phyloP scores from a whole-genome alignment of 92 coral and sea anemone genomes.

The Montipora capitata region DNA sequence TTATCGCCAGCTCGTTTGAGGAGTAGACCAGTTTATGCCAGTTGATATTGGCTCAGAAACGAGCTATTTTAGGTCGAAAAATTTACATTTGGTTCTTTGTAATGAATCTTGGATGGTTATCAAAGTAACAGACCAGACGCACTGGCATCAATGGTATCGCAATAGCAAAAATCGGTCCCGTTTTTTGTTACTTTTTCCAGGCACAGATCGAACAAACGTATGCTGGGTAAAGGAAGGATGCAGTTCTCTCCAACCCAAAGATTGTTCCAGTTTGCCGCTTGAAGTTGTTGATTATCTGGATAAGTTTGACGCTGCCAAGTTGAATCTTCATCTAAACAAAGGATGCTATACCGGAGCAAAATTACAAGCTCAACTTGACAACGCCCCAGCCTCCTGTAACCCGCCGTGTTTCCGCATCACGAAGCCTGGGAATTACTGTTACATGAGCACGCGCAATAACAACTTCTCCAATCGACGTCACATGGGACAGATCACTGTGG shows the following conservation, averaged over 20 bases:
- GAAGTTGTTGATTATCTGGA: conserved; percentile 56
- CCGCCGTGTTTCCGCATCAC: conserved; percentile 71
- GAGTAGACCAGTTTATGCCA: too few relatives aligned
- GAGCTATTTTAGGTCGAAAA: too few relatives aligned
- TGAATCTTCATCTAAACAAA: conserved; percentile 53
- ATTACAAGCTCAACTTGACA: conserved; percentile 56
- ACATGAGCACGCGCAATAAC: conserved; percentile 76
- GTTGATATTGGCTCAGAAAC: too few relatives aligned
- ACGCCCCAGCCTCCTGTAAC: conserved; percentile 70
- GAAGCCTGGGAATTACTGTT: conserved; percentile 64
- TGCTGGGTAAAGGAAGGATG: conserved; percentile 65
- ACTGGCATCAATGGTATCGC: too few relatives aligned
- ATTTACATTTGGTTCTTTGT: too few relatives aligned
- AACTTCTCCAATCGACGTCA: conserved; percentile 77
- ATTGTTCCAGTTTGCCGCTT: conserved; percentile 55
- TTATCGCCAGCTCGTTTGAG: too few relatives aligned
- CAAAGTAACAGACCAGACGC: too few relatives aligned
- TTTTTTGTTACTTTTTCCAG: background rate
- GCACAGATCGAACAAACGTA: conserved; percentile 66
- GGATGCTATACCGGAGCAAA: conserved; percentile 52
- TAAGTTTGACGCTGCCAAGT: conserved; percentile 8
- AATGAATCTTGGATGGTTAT: too few relatives aligned
- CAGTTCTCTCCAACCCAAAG: conserved; percentile 40
- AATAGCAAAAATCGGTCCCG: too few relatives aligned
- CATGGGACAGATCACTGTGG: conserved; percentile 58